Base-by-base conservation (phyloP, 2,888 invertebrate species). In the Melipona bicolor region DNA sequence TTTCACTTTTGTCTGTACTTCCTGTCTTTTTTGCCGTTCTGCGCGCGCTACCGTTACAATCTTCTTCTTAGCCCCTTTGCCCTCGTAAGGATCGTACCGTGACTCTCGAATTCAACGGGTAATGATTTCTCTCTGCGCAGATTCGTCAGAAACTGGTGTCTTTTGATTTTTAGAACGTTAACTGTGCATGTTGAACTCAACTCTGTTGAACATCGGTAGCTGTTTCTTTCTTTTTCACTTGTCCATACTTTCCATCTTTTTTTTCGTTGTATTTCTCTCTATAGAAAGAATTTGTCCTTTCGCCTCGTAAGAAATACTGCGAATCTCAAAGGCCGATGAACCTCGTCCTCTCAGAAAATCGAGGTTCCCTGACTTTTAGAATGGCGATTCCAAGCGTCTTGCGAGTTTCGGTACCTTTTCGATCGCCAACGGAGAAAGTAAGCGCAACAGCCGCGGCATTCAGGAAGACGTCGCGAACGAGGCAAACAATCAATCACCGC, bases 91-190 rank as follows among this genome's bases (percentile, higher is more conserved):
- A 24, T n/a, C n/a, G n/a, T 27, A 50, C 21, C 59, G 49, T 32
- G 69, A 70, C 70, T 65, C 64, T 69, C n/a, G 52, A 43, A 54
- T 82, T 77, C 72, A 54, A 77, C 32, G 17, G 24, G 6, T 36
- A 50, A 32, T 36, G 64, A 3, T 32, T n/a, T 19, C 49, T 52
- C 4, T 70, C 36, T 62, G n/a, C n/a, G 0, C n/a, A n/a, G 6
- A 9, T 1, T n/a, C 6, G 24, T 50, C 49, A 27, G 13, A 59
- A 21, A 71, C 56, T 61, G 19, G 27, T 61, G 9, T 4, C 19
- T 32, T 4, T 17, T 4, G 27, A 32, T 62, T 32, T 24, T 9
- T 72, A 27, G 49, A 56, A 36, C 19, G 27, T 9, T 21, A 6
- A 17, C 5, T 15, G 62, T n/a, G n/a, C 49, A 56, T 56, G 24